A percentile compares a stretch with the other conserved stretches of the same genome.
phyloP scores from a whole-genome alignment of 2,113 vertebrate genomes.

The Murina feae region DNA sequence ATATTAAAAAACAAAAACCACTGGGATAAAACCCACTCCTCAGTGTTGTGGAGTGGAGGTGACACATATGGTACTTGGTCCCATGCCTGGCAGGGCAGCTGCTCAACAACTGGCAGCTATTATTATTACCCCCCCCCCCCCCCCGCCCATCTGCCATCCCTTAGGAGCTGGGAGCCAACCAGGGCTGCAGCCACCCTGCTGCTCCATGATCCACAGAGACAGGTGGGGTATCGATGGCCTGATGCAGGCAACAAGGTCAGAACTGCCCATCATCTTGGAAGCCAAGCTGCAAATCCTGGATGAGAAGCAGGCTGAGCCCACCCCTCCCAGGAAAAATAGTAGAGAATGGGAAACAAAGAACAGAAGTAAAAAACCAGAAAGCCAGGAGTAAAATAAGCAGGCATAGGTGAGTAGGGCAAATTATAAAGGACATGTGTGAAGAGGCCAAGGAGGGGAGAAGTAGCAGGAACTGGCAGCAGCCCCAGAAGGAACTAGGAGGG shows the following conservation, averaged over 20 bases:
- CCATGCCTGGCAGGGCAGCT: background rate
- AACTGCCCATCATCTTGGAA: background rate
- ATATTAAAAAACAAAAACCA: too few species aligned
- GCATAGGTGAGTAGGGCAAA: background rate
- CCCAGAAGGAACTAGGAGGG: background rate
- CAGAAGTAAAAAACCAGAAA: background rate
- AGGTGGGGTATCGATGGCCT: background rate
- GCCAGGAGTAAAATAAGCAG: background rate
- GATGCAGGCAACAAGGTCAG: background rate
- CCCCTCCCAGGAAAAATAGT: background rate
- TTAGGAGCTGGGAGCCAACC: background rate
- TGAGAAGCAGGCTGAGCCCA: background rate
- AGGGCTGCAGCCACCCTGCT: background rate
- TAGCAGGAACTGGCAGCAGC: background rate
- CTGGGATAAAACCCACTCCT: background rate
- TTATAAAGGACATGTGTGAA: background rate
- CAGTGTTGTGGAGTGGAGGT: background rate
- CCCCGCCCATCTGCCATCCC: background rate
- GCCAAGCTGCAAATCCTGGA: background rate
- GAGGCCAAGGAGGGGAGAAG: background rate
- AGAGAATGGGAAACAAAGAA: background rate
- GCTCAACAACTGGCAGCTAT: background rate
- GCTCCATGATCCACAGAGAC: background rate
- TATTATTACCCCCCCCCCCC: background rate
- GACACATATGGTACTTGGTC: fast-evolving